Evolutionary conservation across 2,113 vertebrate species (phyloP).

Genomic region (Rallus limicola): DNA sequence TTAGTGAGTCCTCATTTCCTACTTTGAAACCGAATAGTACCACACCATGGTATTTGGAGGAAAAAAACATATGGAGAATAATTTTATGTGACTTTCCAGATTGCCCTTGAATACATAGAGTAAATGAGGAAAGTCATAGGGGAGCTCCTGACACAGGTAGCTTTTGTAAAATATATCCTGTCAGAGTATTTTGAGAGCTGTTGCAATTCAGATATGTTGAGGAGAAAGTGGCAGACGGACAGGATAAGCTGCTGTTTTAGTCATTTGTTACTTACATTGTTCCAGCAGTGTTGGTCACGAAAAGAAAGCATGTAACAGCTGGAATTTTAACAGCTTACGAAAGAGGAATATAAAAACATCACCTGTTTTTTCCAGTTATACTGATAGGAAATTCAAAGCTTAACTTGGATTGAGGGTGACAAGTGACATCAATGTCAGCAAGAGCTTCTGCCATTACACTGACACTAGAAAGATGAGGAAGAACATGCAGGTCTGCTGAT

Average conservation of each 20-base stretch:
- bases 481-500: neutral
- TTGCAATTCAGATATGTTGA: neutral
- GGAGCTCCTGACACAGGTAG: neutral
- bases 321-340: neutral
- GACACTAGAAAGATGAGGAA: neutral
- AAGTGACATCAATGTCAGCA: neutral
- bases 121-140: neutral
- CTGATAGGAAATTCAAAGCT: neutral
- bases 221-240: neutral
- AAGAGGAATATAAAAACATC: neutral
- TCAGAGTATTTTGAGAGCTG: neutral
- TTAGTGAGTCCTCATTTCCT: neutral
- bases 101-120: neutral
- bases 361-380: neutral
- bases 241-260: neutral
- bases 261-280: neutral
- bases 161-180: neutral
- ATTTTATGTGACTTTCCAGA: neutral
- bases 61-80: neutral
- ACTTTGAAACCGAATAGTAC: neutral
- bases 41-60: neutral
- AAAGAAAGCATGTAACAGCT: neutral
- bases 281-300: neutral
- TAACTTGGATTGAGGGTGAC: neutral
- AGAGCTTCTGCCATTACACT: neutral